Conservation (phyloP, 2,888 invertebrate genomes). For the Apodemia duryi region DNA sequence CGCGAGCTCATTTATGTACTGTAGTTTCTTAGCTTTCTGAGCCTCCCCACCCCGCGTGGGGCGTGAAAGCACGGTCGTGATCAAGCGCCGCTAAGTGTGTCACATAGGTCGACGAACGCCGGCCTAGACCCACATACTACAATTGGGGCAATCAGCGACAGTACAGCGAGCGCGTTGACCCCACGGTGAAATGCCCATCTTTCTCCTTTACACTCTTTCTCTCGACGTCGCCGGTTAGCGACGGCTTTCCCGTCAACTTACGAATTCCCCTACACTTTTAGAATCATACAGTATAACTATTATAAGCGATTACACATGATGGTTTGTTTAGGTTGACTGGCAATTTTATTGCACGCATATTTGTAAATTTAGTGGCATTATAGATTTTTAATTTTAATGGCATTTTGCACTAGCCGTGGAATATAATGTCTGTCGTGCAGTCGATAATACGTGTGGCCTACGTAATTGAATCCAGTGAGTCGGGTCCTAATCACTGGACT, state of each 20-base stretch:
- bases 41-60: constrained; percentile 53
- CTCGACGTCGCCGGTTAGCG: constrained; percentile 52
- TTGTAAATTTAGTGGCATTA: too few relatives aligned
- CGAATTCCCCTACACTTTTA: constrained; percentile 30
- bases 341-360: too few relatives aligned
- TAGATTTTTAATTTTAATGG: too few relatives aligned
- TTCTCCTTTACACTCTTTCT: constrained; percentile 76
- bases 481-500: too few relatives aligned
- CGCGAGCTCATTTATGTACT: constrained; percentile 28
- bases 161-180: constrained; percentile 75
- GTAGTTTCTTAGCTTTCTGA: constrained; percentile 65
- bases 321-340: background rate
- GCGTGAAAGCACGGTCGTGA: constrained; percentile 73
- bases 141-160: constrained; percentile 79
- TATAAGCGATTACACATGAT: background rate
- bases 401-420: too few relatives aligned
- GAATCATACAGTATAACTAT: constrained; percentile 21
- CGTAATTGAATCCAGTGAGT: too few relatives aligned
- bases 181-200: constrained; percentile 77
- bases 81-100: constrained; percentile 70
- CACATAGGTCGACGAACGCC: constrained; percentile 78
- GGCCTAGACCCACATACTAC: constrained; percentile 78
- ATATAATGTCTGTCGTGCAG: too few relatives aligned
- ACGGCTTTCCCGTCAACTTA: constrained; percentile 59
- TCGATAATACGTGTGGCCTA: too few relatives aligned